Base-by-base conservation (phyloP, 2,797 vertebrate genomes). In the Muscicapa comitata region DNA sequence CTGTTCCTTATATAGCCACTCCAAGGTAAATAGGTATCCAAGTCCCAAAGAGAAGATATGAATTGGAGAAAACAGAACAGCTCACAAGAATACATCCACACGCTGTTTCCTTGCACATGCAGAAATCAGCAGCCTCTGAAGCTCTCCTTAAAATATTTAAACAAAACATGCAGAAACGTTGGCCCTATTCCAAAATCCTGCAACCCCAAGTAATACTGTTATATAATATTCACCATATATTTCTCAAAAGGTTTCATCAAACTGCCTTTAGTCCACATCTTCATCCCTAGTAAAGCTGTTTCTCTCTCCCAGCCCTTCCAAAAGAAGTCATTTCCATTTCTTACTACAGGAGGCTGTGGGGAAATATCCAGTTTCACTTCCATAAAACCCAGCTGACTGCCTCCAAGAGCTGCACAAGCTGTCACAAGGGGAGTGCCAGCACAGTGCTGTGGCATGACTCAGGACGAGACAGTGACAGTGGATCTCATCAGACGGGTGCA, bases 1-100 rank as follows among this genome's bases (percentile, higher is more conserved):
- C 75, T 88, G 85, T 40, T 94, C 82, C 79, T 95, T 95, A 93
- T 93, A 89, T 63, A 95, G 91, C 25, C 76, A 45, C 83, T 43
- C 47, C 66, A 78, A 94, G 82, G 87, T 88, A 90, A 84, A 78
- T 13, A 94, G 85, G 85, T 94, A 73, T 24, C 68, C 47, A 35
- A 51, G 42, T 40, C 35, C 43, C 62, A 66, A 65, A 66, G 6
- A 53, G 33, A 93, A 78, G 18, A 35, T 40, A 86, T 4, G 31
- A 67, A 67, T 0, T 6, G 14, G 7, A 93, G 50, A 91, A 71
- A 53, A 28, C 74, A 76, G 76, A 90, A 76, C 55, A 33, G 29
- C 42, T 50, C 62, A 61, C 68, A 89, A 59, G 80, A 87, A 84
- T 12, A 35, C 37, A 61, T 45, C 50, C 40, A 71, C 11, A 40